Evolutionary conservation across 2,797 vertebrate genomes (phyloP).

Genomic region (Tauraco hartlaubi): DNA sequence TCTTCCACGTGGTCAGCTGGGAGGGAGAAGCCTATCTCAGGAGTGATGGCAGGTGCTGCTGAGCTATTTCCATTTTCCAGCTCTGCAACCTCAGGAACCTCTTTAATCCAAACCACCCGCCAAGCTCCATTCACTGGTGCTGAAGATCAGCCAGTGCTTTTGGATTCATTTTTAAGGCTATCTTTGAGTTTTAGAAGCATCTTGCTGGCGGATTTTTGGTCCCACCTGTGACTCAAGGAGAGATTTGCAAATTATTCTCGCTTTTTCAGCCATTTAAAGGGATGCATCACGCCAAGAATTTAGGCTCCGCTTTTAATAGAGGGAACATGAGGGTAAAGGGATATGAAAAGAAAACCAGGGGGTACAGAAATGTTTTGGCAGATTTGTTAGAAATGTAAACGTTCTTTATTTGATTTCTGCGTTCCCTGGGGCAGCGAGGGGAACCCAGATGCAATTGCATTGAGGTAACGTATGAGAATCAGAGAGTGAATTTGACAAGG

Average conservation of each 20-base stretch:
- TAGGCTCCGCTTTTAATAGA: not conserved
- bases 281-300: not conserved
- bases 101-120: slow-evolving; percentile 66
- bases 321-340: not conserved
- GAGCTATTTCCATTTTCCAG: slow-evolving; percentile 82
- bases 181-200: slow-evolving; percentile 59
- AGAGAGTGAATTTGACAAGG: not conserved
- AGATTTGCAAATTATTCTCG: slow-evolving; percentile 27
- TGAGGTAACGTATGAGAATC: slow-evolving; percentile 10
- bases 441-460: not conserved
- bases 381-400: slow-evolving; percentile 36
- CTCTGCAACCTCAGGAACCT: slow-evolving; percentile 72
- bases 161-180: slow-evolving; percentile 72
- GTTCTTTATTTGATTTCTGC: slow-evolving; percentile 21
- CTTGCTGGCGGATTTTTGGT: slow-evolving; percentile 16
- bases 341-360: slow-evolving; percentile 11
- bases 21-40: slow-evolving; percentile 61
- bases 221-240: slow-evolving; percentile 40
- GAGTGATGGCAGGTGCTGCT: slow-evolving; percentile 78
- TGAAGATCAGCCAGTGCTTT: slow-evolving; percentile 56
- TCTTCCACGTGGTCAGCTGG: slow-evolving; percentile 9
- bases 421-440: not conserved
- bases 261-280: slow-evolving; percentile 30
- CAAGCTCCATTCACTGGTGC: slow-evolving; percentile 63
- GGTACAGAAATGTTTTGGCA: not conserved